Evolutionary conservation across 2,888 invertebrate species (phyloP).

Genomic region (Drosophila quinaria): DNA sequence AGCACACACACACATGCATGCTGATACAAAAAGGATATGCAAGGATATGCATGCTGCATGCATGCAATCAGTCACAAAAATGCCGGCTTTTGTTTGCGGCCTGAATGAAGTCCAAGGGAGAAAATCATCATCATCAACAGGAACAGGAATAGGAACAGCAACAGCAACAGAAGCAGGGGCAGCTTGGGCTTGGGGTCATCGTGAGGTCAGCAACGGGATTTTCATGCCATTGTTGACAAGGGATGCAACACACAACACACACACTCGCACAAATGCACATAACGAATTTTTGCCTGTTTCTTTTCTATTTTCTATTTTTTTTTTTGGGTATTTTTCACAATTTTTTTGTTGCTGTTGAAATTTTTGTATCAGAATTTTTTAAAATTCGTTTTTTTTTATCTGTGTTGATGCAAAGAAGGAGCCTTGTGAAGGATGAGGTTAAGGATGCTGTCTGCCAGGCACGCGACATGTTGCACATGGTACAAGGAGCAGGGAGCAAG

Average conservation of each 20-base stretch:
- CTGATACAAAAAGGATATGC: constrained; percentile 65
- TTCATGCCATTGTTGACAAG: constrained; percentile 79
- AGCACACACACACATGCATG: constrained; percentile 25
- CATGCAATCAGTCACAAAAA: constrained; percentile 81
- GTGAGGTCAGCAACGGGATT: constrained; percentile 84
- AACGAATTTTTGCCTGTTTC: constrained; percentile 56
- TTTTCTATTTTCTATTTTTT: background rate
- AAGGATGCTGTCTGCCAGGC: constrained; percentile 60
- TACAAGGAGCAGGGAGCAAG: constrained; percentile 21
- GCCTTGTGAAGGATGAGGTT: constrained; percentile 51
- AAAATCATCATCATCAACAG: constrained; percentile 59
- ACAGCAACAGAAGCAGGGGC: constrained; percentile 43
- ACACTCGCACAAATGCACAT: constrained; percentile 21
- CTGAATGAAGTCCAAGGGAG: constrained; percentile 71
- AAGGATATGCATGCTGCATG: constrained; percentile 64
- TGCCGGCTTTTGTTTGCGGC: constrained; percentile 75
- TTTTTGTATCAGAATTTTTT: constrained; percentile 42
- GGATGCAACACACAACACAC: constrained; percentile 63
- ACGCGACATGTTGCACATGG: constrained; percentile 66
- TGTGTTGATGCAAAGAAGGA: constrained; percentile 39
- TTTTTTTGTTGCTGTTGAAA: constrained; percentile 49
- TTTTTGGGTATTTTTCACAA: constrained; percentile 61
- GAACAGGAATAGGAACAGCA: background rate
- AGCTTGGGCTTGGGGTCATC: constrained; percentile 81
- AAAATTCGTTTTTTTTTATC: constrained; percentile 54